Conservation (phyloP, 2,888 invertebrate species). For the Drosophila suboccidentalis region DNA sequence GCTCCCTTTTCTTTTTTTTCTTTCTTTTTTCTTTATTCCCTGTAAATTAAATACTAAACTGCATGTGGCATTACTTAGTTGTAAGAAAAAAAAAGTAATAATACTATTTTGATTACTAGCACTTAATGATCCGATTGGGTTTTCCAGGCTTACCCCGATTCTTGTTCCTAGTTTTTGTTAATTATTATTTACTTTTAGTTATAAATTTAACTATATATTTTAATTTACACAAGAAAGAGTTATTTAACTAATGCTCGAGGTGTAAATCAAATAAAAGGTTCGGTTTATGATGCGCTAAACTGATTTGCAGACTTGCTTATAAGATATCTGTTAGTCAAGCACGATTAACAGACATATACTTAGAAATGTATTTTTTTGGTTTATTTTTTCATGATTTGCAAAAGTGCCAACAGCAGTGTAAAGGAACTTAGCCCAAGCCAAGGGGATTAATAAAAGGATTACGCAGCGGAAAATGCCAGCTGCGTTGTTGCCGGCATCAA, state of each 20-base stretch:
- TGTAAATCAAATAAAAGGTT: neutral
- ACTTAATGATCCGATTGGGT: no score
- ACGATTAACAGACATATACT: neutral
- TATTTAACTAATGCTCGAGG: no score
- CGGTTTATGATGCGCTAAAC: neutral
- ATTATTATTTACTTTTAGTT: no score
- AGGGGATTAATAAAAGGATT: slow-evolving; percentile 83
- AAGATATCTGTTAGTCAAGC: slow-evolving; percentile 13
- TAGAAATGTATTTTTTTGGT: slow-evolving; percentile 27
- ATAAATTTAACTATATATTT: no score
- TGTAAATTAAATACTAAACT: neutral
- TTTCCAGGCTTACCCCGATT: no score
- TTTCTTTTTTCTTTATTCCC: slow-evolving; percentile 6
- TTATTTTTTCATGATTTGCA: slow-evolving; percentile 74
- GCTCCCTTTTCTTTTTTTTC: slow-evolving; percentile 7
- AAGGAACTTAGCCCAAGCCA: slow-evolving; percentile 79
- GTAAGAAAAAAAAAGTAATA: no score
- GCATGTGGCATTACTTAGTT: no score
- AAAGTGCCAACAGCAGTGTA: slow-evolving; percentile 79
- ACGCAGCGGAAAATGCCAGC: slow-evolving; percentile 82
- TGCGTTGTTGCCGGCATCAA: slow-evolving; percentile 67
- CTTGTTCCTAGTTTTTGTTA: no score
- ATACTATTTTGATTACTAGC: no score
- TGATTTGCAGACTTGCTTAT: neutral
- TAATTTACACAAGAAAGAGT: no score